Conservation (phyloP, 2,113 vertebrate genomes). For the Mus pahari region DNA sequence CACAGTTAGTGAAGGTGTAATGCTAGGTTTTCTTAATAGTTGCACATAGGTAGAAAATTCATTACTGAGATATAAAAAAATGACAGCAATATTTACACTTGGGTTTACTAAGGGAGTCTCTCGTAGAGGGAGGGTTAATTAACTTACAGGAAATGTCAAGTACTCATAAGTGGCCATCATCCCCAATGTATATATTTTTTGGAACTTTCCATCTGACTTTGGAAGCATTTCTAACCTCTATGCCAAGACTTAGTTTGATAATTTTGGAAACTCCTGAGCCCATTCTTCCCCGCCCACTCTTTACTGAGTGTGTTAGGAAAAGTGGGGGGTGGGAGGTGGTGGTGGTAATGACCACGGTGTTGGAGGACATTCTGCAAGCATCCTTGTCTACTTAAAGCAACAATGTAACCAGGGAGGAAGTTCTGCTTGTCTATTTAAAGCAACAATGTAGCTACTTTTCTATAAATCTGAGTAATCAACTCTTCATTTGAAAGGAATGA, state of each 20-base stretch:
- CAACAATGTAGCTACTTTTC: background rate
- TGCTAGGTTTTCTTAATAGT: background rate
- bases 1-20: background rate
- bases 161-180: background rate
- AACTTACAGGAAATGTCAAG: background rate
- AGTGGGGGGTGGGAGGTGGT: too few species aligned
- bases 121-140: background rate
- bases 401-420: background rate
- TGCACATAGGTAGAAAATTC: background rate
- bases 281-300: background rate
- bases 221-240: background rate
- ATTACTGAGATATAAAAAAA: background rate
- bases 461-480: background rate
- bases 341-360: background rate
- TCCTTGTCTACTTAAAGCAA: background rate
- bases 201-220: background rate
- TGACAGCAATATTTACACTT: background rate
- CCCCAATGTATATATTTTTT: background rate
- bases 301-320: background rate
- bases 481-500: conserved; percentile 26
- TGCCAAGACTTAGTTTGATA: background rate
- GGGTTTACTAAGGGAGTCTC: conserved; percentile 19
- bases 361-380: background rate
- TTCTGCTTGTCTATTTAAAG: background rate
- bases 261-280: too few species aligned